These are phyloP conservation scores for Rhyacichthys aspro DNA, from an alignment of 2,797 vertebrate genomes.

Conservation along the genomic window DNA sequence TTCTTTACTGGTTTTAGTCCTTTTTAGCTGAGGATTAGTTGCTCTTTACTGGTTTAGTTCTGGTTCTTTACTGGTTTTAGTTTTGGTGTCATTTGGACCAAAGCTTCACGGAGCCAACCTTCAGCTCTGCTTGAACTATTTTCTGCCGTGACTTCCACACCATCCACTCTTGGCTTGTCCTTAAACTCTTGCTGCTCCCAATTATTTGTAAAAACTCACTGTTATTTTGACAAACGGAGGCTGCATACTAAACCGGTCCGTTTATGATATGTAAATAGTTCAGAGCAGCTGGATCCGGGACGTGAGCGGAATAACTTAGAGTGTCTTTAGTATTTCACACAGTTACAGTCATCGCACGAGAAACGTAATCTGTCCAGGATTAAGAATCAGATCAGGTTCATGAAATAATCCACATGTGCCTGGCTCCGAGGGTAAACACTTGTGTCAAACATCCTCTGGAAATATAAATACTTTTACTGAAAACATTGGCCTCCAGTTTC, in stretches of 20 bases:
- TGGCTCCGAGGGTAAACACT: slow-evolving; percentile 5
- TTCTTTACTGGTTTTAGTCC: too few relatives aligned
- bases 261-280: slow-evolving; percentile 6
- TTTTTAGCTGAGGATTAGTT: too few relatives aligned
- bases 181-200: not conserved
- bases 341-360: slow-evolving; percentile 23
- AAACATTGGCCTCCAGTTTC: slow-evolving; percentile 39
- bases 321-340: slow-evolving; percentile 16
- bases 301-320: slow-evolving; percentile 3
- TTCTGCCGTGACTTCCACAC: too few relatives aligned
- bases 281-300: slow-evolving; percentile 1
- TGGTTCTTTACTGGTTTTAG: too few relatives aligned
- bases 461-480: slow-evolving; percentile 23
- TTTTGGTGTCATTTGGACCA: too few relatives aligned
- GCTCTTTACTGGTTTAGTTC: too few relatives aligned
- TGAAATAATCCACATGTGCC: slow-evolving; percentile 36
- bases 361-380: slow-evolving; percentile 24
- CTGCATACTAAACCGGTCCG: not conserved
- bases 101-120: too few relatives aligned
- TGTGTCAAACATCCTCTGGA: slow-evolving; percentile 21
- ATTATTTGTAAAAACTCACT: slow-evolving; percentile 1
- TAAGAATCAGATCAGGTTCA: slow-evolving; percentile 35
- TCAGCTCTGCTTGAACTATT: too few relatives aligned
- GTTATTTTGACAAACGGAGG: not conserved
- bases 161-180: not conserved